Conservation (phyloP, 2,888 invertebrate species). For the Drosophila leonis region DNA sequence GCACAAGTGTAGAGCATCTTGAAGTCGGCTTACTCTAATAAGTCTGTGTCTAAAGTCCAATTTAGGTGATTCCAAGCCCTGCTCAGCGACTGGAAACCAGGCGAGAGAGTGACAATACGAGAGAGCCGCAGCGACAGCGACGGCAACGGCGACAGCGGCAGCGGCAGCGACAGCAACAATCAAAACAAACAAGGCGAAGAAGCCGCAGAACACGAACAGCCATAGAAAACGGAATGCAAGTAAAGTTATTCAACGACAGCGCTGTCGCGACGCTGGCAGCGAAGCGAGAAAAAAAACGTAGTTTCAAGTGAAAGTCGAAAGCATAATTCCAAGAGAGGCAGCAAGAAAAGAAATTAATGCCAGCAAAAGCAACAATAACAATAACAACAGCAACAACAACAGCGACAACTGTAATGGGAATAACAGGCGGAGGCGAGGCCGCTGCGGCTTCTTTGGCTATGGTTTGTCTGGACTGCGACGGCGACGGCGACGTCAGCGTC, state of each 20-base stretch:
- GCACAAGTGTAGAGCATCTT: not conserved
- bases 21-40: not conserved
- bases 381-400: constrained; percentile 18
- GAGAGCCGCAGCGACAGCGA: constrained; percentile 3
- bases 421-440: constrained; percentile 29
- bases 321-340: constrained; percentile 45
- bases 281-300: constrained; percentile 47
- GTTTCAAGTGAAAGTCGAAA: constrained; percentile 62
- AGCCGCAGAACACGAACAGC: constrained; percentile 21
- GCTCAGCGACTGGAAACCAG: constrained; percentile 1
- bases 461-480: constrained; percentile 40
- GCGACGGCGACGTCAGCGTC: constrained; percentile 35
- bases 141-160: constrained; percentile 1
- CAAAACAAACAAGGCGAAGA: constrained; percentile 46
- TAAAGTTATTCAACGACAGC: constrained; percentile 37
- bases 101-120: not conserved
- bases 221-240: constrained; percentile 43
- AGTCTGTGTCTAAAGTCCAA: not conserved
- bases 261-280: constrained; percentile 31
- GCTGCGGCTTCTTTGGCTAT: constrained; percentile 46
- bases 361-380: constrained; percentile 27
- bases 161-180: constrained; percentile 8
- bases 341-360: constrained; percentile 40
- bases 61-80: constrained; percentile 3
- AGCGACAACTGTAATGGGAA: constrained; percentile 32